Conservation (phyloP, 92 coral and sea anemone species). For the Pocillopora meandrina region DNA sequence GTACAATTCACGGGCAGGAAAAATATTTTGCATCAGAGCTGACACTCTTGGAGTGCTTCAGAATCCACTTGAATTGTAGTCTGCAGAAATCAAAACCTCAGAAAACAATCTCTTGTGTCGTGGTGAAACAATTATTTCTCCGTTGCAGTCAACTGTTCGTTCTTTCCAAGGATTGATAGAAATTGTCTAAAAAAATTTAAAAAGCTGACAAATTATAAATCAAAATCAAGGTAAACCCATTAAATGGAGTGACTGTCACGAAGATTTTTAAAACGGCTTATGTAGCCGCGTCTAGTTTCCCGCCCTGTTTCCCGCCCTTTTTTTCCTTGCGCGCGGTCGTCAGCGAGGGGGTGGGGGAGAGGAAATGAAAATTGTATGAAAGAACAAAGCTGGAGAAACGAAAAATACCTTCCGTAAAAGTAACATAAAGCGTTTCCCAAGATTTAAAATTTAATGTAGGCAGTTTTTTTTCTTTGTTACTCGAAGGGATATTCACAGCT, state of each 20-base stretch:
- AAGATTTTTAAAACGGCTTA: neutral
- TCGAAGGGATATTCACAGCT: too few relatives aligned
- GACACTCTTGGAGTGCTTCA: conserved; percentile 28
- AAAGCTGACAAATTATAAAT: too few relatives aligned
- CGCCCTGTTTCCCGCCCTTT: conserved; percentile 40
- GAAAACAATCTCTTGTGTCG: neutral
- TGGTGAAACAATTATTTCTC: neutral
- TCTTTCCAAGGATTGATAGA: neutral
- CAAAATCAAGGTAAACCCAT: neutral
- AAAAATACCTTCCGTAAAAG: too few relatives aligned
- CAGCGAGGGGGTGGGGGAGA: neutral
- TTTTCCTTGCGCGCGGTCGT: neutral
- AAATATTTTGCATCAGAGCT: conserved; percentile 79
- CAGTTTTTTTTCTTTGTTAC: too few relatives aligned
- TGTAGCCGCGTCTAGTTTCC: conserved; percentile 36
- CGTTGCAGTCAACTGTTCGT: too few relatives aligned
- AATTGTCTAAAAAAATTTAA: neutral
- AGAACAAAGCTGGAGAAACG: neutral
- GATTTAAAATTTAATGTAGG: too few relatives aligned
- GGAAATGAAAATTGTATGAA: neutral
- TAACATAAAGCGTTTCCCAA: too few relatives aligned
- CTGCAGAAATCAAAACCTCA: neutral
- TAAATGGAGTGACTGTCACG: neutral
- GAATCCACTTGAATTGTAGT: neutral
- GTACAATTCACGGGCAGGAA: conserved; percentile 86